Percentiles rank a stretch among this genome's conserved stretches.
phyloP scores from a whole-genome alignment of 1,140 invertebrate genomes.

The Diploscapter pachys region DNA sequence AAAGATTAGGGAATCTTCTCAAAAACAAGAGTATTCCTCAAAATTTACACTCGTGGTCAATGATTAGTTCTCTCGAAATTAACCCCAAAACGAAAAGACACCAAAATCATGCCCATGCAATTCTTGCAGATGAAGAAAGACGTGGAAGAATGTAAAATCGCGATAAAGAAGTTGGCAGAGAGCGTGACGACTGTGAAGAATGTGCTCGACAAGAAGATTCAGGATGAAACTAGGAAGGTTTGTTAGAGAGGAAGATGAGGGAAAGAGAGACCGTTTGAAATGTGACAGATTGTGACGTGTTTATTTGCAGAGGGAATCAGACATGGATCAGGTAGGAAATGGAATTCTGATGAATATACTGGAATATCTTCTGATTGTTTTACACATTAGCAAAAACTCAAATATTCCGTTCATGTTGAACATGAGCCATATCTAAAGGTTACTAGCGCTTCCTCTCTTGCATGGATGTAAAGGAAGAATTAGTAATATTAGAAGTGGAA shows the following conservation, averaged over 20 bases:
- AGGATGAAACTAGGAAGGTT: conserved; percentile 50
- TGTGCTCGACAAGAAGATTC: conserved; percentile 51
- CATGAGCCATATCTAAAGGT: too few species aligned
- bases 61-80: not conserved
- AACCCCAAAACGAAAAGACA: conserved; percentile 5
- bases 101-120: too few species aligned
- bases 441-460: too few species aligned
- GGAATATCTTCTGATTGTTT: too few species aligned
- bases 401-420: too few species aligned
- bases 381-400: too few species aligned
- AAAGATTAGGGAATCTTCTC: not conserved
- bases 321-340: not conserved
- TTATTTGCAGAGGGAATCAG: conserved; percentile 12
- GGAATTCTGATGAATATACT: too few species aligned
- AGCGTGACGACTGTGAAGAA: conserved; percentile 58
- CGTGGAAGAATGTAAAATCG: conserved; percentile 55
- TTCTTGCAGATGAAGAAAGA: conserved; percentile 39
- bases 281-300: not conserved
- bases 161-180: conserved; percentile 56
- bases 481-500: too few species aligned
- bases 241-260: conserved; percentile 3
- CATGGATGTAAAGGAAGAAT: too few species aligned
- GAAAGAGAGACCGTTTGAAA: not conserved
- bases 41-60: not conserved
- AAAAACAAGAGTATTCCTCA: not conserved